A percentile compares a stretch with the other conserved stretches of the same genome.
Conservation (phyloP, 2,113 vertebrate species). For the Coptodon bakossiorum region DNA sequence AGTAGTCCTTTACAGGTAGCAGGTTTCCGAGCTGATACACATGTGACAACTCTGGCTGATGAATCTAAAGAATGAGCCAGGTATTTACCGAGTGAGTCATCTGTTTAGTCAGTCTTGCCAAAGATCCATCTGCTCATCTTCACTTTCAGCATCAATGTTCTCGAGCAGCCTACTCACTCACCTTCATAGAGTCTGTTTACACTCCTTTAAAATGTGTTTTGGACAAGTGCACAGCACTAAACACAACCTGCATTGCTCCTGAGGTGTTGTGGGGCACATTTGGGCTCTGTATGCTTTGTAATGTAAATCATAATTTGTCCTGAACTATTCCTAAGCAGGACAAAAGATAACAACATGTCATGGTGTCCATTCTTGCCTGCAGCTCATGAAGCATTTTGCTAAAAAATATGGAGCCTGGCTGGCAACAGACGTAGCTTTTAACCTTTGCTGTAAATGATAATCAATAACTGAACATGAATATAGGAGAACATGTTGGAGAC, state of each 20-base stretch:
- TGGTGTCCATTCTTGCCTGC: background rate
- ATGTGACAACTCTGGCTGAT: background rate
- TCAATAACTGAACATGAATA: background rate
- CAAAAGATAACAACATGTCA: background rate
- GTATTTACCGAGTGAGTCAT: background rate
- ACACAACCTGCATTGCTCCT: background rate
- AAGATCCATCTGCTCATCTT: conserved; percentile 9
- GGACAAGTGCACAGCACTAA: background rate
- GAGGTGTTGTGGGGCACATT: background rate
- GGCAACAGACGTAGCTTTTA: background rate
- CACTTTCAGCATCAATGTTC: background rate
- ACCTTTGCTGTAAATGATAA: background rate
- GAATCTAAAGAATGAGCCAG: background rate
- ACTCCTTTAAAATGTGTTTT: background rate
- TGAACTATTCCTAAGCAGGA: background rate
- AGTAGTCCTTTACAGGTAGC: background rate
- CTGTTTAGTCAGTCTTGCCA: background rate
- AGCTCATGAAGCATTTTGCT: background rate
- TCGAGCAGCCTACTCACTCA: background rate
- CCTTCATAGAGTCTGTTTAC: background rate
- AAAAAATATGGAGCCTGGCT: background rate
- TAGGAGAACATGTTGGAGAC: background rate
- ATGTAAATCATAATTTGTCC: background rate
- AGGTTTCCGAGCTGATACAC: background rate
- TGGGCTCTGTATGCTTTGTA: background rate